Evolutionary conservation across 2,113 vertebrate genomes (phyloP).

Genomic region (Equus quagga): DNA sequence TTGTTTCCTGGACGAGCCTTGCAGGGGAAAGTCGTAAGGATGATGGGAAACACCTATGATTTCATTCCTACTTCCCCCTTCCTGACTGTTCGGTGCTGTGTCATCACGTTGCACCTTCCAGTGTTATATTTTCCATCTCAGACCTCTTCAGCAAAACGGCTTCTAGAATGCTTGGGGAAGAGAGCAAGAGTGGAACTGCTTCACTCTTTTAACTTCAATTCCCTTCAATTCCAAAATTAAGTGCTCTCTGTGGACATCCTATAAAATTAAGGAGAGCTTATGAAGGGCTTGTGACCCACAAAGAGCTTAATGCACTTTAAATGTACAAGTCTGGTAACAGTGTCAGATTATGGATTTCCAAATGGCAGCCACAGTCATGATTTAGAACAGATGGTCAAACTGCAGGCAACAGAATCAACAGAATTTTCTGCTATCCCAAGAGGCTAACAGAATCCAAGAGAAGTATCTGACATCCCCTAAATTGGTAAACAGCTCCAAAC

Average conservation of each 20-base stretch:
- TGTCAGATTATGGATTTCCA: slow-evolving; percentile 69
- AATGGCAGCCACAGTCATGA: slow-evolving; percentile 48
- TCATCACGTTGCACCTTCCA: background rate
- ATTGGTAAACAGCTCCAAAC: slow-evolving; percentile 71
- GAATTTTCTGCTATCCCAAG: slow-evolving; percentile 51
- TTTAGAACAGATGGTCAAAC: slow-evolving; percentile 67
- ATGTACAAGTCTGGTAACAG: slow-evolving; percentile 44
- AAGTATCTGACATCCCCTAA: slow-evolving; percentile 65
- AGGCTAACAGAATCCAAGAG: slow-evolving; percentile 52
- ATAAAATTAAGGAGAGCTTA: background rate
- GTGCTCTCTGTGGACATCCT: background rate
- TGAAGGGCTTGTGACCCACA: background rate
- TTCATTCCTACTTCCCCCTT: background rate
- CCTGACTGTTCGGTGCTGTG: background rate
- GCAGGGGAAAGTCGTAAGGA: background rate
- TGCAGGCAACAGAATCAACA: slow-evolving; percentile 69
- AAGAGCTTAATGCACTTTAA: slow-evolving; percentile 24
- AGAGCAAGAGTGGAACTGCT: background rate
- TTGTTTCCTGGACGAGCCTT: background rate
- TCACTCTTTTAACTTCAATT: background rate
- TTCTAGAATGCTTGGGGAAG: background rate
- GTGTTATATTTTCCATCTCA: background rate
- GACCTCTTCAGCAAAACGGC: background rate
- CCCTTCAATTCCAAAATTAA: background rate
- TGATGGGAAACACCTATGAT: background rate